phyloP scores from a whole-genome alignment of 64 coral and sea anemone genomes.

The Anthopleura sola region DNA sequence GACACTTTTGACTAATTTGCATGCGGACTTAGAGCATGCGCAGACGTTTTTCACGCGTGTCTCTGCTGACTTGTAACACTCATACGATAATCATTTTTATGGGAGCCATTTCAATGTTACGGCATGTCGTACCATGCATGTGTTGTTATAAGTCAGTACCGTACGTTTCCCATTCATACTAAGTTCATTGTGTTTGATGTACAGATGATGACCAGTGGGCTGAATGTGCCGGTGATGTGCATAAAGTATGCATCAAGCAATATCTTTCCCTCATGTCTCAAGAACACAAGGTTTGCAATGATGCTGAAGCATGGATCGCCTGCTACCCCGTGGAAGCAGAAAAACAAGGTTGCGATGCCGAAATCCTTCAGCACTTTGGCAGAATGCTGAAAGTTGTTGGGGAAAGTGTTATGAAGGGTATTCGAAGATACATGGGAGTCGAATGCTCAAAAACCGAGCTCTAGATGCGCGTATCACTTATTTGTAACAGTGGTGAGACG shows the following conservation, averaged over 20 bases:
- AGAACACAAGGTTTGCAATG: constrained; percentile 5
- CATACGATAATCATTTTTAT: too few species aligned
- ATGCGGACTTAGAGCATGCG: too few species aligned
- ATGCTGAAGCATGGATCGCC: neutral
- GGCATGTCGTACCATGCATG: too few species aligned
- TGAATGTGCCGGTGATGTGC: neutral
- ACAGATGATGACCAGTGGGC: constrained; percentile 5
- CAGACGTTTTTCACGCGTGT: too few species aligned
- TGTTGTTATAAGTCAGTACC: too few species aligned
- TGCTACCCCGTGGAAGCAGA: constrained; percentile 8
- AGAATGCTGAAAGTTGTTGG: constrained; percentile 6
- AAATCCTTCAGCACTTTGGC: neutral
- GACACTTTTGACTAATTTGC: too few species aligned
- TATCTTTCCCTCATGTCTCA: neutral
- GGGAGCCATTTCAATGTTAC: too few species aligned
- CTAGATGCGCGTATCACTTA: neutral
- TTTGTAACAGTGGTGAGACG: neutral
- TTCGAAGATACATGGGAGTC: constrained; percentile 5
- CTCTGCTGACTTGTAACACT: too few species aligned
- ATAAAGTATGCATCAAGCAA: constrained; percentile 10
- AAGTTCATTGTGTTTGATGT: neutral
- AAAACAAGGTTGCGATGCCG: neutral
- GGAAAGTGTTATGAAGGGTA: neutral
- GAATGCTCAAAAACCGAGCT: constrained; percentile 17
- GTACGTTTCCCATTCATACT: too few species aligned